Percentiles rank a stretch among this genome's conserved stretches.
Conservation (phyloP, 2,888 invertebrate species). For the Plusia festucae region DNA sequence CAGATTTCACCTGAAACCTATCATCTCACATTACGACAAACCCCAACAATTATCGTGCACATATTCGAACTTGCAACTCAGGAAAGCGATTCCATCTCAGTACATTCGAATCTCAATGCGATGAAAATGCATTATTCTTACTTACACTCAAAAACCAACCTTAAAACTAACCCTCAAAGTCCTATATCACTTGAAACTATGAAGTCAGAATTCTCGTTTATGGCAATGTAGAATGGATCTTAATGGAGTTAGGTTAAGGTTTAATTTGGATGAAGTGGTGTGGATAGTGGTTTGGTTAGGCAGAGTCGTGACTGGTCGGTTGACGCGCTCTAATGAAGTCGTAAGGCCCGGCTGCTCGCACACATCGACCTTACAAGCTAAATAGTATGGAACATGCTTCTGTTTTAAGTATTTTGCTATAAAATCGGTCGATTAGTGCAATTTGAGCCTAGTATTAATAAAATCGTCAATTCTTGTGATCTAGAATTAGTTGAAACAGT, state of each 20-base stretch:
- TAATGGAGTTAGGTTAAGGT: not conserved
- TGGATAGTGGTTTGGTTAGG: constrained; percentile 51
- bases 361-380: constrained; percentile 49
- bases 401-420: not conserved
- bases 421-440: not conserved
- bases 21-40: constrained; percentile 53
- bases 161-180: not conserved
- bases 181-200: not conserved
- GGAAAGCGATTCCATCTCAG: constrained; percentile 57
- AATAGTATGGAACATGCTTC: constrained; percentile 49
- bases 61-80: constrained; percentile 60
- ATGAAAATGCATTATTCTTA: constrained; percentile 50
- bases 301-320: constrained; percentile 79
- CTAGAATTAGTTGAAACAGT: too few species aligned
- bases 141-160: constrained; percentile 13
- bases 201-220: not conserved
- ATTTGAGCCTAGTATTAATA: not conserved
- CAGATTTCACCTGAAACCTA: constrained; percentile 33
- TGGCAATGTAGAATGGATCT: constrained; percentile 6
- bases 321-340: constrained; percentile 84
- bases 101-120: constrained; percentile 58
- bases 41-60: constrained; percentile 58
- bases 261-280: constrained; percentile 12
- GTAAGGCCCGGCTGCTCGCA: constrained; percentile 70
- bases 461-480: too few species aligned